Evolutionary conservation across 2,113 vertebrate genomes (phyloP).

Genomic region (Ptilorrhoa leucosticta): DNA sequence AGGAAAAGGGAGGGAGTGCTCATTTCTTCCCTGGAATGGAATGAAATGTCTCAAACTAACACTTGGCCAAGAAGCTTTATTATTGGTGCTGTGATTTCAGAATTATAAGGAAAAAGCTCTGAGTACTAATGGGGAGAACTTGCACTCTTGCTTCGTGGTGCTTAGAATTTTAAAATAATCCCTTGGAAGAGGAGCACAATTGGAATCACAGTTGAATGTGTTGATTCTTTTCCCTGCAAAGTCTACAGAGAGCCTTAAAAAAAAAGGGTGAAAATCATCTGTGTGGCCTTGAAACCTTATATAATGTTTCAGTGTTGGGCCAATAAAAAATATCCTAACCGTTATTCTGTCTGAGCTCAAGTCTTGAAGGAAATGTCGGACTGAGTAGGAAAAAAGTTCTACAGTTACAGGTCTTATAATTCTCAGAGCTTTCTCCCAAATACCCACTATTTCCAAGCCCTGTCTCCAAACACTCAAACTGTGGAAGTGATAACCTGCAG

Average conservation of each 20-base stretch:
- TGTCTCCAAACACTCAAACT: conserved; percentile 55
- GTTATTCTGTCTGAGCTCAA: conserved; percentile 44
- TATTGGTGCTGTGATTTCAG: conserved; percentile 33
- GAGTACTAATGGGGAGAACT: neutral
- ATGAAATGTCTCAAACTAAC: neutral
- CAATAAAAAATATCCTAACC: conserved; percentile 62
- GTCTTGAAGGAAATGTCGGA: conserved; percentile 47
- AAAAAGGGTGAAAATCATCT: neutral
- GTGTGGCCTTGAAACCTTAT: conserved; percentile 65
- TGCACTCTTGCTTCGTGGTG: neutral
- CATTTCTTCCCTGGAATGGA: neutral
- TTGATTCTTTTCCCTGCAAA: conserved; percentile 19
- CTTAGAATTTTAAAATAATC: conserved; percentile 17
- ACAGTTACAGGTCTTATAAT: conserved; percentile 44
- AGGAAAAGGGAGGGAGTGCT: neutral
- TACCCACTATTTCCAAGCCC: conserved; percentile 61
- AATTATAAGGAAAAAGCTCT: neutral
- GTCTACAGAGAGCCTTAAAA: neutral
- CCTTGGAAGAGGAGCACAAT: neutral
- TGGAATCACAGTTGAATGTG: conserved; percentile 13
- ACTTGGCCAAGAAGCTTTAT: neutral
- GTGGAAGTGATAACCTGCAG: conserved; percentile 69
- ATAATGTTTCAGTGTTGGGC: conserved; percentile 47
- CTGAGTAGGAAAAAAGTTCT: conserved; percentile 51
- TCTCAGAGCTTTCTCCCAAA: conserved; percentile 53